Percentiles rank a stretch among this genome's conserved stretches.
These are phyloP conservation scores for Calidris pugnax DNA, from an alignment of 2,113 vertebrate genomes.

Conservation along the genomic window DNA sequence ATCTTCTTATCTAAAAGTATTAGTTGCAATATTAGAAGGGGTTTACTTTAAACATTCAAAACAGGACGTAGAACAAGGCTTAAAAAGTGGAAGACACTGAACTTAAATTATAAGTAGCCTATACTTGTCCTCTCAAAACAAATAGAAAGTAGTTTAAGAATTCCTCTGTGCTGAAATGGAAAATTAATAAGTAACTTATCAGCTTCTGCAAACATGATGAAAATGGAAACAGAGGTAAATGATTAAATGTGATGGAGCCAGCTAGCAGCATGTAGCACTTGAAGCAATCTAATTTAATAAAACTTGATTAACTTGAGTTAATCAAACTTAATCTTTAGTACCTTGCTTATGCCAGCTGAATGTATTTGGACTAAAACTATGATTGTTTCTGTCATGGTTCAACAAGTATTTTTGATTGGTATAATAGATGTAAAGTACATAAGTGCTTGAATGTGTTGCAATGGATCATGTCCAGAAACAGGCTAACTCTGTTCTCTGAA, in stretches of 20 bases:
- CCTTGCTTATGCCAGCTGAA: background rate
- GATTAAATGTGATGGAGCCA: background rate
- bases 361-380: background rate
- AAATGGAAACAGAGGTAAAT: background rate
- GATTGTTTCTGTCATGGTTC: background rate
- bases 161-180: background rate
- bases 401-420: background rate
- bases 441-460: background rate
- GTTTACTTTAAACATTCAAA: background rate
- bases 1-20: background rate
- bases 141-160: background rate
- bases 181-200: constrained; percentile 28
- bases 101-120: background rate
- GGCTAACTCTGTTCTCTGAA: background rate
- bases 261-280: background rate
- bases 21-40: background rate
- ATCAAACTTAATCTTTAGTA: background rate
- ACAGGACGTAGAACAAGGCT: background rate
- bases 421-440: background rate
- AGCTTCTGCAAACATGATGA: background rate
- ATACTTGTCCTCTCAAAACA: background rate
- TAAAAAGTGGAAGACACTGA: background rate
- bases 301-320: background rate
- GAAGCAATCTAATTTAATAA: background rate
- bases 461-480: background rate